Evolutionary conservation across 2,797 vertebrate species (phyloP).

Genomic region (Rallus crepitans): DNA sequence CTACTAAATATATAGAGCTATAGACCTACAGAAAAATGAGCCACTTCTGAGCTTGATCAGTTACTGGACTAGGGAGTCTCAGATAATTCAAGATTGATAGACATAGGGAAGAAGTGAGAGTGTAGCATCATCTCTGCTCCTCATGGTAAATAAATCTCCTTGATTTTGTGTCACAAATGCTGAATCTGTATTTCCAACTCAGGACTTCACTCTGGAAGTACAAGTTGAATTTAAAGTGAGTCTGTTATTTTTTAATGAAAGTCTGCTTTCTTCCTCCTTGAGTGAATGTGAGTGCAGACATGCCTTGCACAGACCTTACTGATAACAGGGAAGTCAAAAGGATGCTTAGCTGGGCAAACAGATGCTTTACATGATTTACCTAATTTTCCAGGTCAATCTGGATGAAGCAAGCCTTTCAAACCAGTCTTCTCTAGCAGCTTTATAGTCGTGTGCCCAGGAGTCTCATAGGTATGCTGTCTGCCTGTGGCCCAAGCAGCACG

Average conservation of each 20-base stretch:
- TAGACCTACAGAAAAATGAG: slow-evolving; percentile 17
- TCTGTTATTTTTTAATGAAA: slow-evolving; percentile 66
- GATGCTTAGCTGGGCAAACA: neutral
- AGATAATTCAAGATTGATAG: slow-evolving; percentile 50
- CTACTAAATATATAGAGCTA: neutral
- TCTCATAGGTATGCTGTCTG: neutral
- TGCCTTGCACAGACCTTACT: neutral
- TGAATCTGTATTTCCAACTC: slow-evolving; percentile 48
- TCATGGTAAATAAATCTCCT: slow-evolving; percentile 55
- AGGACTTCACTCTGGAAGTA: slow-evolving; percentile 27
- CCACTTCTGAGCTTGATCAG: neutral
- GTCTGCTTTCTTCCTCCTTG: slow-evolving; percentile 46
- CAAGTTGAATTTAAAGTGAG: slow-evolving; percentile 62
- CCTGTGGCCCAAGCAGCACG: neutral
- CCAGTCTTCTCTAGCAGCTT: neutral
- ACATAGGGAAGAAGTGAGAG: slow-evolving; percentile 16
- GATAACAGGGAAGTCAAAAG: neutral
- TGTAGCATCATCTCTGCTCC: slow-evolving; percentile 33
- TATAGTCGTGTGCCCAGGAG: neutral
- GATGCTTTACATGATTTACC: neutral
- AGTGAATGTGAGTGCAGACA: neutral
- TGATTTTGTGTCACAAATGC: slow-evolving; percentile 67
- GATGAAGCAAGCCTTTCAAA: neutral
- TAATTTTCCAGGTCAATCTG: slow-evolving; percentile 12
- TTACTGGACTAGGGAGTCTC: neutral